Conservation (phyloP, 2,888 invertebrate species). For the Bugula neritina region DNA sequence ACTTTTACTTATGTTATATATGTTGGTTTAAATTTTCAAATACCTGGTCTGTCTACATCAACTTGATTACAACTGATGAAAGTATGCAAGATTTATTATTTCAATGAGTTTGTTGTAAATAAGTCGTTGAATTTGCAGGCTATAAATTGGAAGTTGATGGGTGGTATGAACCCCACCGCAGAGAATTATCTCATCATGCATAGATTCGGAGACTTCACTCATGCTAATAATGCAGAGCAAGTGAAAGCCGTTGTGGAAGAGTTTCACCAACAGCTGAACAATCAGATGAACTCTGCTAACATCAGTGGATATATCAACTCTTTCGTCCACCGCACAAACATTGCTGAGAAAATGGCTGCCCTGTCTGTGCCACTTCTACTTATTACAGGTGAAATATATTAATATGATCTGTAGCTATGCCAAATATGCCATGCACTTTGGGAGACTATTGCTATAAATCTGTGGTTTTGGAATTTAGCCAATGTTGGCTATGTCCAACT, state of each 20-base stretch:
- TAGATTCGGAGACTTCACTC: slow-evolving; percentile 65
- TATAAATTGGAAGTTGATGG: slow-evolving; percentile 75
- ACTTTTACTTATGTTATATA: too few relatives aligned
- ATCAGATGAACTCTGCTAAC: slow-evolving; percentile 71
- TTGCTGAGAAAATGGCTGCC: slow-evolving; percentile 25
- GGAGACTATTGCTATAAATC: too few relatives aligned
- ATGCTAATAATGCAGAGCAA: slow-evolving; percentile 47
- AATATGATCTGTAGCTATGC: neutral
- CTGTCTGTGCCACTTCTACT: slow-evolving; percentile 2
- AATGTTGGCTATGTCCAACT: too few relatives aligned
- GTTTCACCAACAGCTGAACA: slow-evolving; percentile 69
- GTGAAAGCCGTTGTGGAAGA: slow-evolving; percentile 67
- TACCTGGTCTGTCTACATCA: too few relatives aligned
- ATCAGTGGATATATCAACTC: slow-evolving; percentile 54
- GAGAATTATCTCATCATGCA: slow-evolving; percentile 82
- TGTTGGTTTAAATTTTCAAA: too few relatives aligned
- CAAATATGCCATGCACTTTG: neutral
- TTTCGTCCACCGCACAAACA: slow-evolving; percentile 10
- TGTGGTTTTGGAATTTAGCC: too few relatives aligned
- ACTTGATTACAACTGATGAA: too few relatives aligned
- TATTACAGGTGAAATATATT: slow-evolving; percentile 22
- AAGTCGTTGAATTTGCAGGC: too few relatives aligned
- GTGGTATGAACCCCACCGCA: slow-evolving; percentile 75
- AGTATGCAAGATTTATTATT: too few relatives aligned
- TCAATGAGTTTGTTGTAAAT: too few relatives aligned